Conservation (phyloP, 2,797 vertebrate species). For the Coranthus polyacanthus region DNA sequence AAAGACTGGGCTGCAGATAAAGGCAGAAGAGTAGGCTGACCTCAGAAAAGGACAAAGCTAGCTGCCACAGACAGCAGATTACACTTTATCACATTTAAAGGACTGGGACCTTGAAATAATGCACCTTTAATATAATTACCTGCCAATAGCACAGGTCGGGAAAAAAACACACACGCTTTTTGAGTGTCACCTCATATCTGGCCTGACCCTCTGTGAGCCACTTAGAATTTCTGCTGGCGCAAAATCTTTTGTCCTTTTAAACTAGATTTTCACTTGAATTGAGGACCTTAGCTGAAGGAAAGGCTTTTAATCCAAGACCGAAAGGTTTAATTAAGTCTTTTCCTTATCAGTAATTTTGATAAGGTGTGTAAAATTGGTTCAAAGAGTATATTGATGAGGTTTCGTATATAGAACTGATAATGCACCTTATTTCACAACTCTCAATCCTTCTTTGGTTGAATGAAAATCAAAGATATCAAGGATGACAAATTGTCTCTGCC, state of each 20-base stretch:
- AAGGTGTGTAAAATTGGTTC: constrained; percentile 47
- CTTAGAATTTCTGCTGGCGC: constrained; percentile 68
- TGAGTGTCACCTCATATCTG: constrained; percentile 75
- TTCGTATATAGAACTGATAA: constrained; percentile 25
- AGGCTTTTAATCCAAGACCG: constrained; percentile 49
- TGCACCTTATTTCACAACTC: constrained; percentile 14
- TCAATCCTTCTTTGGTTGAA: not conserved
- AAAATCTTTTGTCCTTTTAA: constrained; percentile 68
- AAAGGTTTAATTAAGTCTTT: constrained; percentile 58
- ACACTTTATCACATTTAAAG: constrained; percentile 80
- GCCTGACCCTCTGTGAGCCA: constrained; percentile 66
- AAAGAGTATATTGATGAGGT: constrained; percentile 54
- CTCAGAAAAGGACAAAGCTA: constrained; percentile 69
- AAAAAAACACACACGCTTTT: constrained; percentile 57
- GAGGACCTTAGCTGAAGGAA: constrained; percentile 34
- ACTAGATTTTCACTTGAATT: constrained; percentile 62
- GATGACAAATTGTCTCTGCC: not conserved
- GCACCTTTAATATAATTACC: constrained; percentile 82
- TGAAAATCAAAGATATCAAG: constrained; percentile 6
- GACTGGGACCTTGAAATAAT: constrained; percentile 82
- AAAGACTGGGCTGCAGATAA: constrained; percentile 24
- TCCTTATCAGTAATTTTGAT: constrained; percentile 56
- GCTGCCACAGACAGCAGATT: constrained; percentile 72
- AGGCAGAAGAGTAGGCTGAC: constrained; percentile 60
- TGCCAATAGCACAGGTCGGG: constrained; percentile 64